These are phyloP conservation scores for Tonatia bakeri DNA, from an alignment of 2,113 vertebrate genomes.

Conservation along the genomic window DNA sequence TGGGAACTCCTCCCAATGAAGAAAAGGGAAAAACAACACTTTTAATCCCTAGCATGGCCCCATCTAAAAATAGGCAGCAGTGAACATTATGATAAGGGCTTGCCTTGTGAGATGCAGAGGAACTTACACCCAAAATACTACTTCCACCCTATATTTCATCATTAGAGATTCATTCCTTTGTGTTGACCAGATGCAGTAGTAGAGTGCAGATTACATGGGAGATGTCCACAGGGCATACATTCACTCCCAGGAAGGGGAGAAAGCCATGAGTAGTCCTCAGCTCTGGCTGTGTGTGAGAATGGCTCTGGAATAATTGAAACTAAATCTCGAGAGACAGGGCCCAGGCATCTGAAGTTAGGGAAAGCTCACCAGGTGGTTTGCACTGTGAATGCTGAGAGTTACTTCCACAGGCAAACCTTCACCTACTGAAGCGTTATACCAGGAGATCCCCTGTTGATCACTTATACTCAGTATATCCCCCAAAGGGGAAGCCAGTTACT, in stretches of 20 bases:
- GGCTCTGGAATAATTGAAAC: not conserved
- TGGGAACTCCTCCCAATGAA: not conserved
- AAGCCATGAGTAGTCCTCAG: not conserved
- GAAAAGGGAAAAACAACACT: not conserved
- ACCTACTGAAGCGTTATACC: no score
- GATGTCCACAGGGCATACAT: not conserved
- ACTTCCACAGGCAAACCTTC: not conserved
- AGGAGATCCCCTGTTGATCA: not conserved
- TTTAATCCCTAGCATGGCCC: not conserved
- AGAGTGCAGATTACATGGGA: not conserved
- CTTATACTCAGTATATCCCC: not conserved
- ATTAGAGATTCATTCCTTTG: not conserved
- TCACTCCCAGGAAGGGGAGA: not conserved
- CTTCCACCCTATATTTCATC: not conserved
- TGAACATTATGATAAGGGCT: not conserved
- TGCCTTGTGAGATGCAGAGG: not conserved
- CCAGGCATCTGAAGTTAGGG: not conserved
- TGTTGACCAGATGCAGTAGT: not conserved
- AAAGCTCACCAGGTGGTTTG: not conserved
- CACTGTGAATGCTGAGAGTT: rapidly evolving
- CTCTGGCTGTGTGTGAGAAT: not conserved
- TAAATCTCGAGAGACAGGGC: not conserved
- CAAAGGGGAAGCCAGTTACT: not conserved
- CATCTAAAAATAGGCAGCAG: not conserved
- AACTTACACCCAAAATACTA: not conserved